These are phyloP conservation scores for Spea multiplicata DNA, from an alignment of 2,113 vertebrate genomes.

Conservation along the genomic window DNA sequence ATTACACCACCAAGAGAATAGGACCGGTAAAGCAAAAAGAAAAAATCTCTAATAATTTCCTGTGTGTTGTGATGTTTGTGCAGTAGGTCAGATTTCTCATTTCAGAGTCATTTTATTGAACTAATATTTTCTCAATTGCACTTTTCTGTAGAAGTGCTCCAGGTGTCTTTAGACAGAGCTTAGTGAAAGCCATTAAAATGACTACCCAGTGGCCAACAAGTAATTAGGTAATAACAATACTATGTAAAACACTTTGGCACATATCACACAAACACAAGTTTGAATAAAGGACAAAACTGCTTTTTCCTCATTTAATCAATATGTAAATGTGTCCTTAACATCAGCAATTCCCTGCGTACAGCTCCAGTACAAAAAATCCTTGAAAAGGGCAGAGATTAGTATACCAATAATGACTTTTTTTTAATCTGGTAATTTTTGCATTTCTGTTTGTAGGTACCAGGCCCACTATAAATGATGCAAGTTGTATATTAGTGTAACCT, in stretches of 20 bases:
- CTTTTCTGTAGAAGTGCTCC: neutral
- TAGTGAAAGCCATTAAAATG: neutral
- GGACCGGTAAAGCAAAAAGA: conserved; percentile 76
- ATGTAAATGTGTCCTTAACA: no score
- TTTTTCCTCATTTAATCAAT: no score
- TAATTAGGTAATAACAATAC: neutral
- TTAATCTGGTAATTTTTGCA: no score
- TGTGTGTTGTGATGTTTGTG: conserved; percentile 6
- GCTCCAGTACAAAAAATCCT: no score
- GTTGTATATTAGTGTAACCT: no score
- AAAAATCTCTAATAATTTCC: conserved; percentile 3
- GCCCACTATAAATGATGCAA: no score
- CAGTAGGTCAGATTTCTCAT: neutral
- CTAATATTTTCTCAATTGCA: neutral
- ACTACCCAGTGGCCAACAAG: neutral
- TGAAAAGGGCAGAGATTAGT: no score
- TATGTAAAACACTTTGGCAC: neutral
- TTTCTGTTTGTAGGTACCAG: no score
- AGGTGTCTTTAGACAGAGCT: neutral
- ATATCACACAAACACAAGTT: neutral
- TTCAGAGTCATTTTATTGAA: neutral
- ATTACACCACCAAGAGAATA: conserved; percentile 90
- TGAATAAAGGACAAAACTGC: neutral
- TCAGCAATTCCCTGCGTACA: no score
- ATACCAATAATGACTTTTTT: no score